Base-by-base conservation (phyloP, 1,140 invertebrate genomes). In the Gonatopus flavifemur region DNA sequence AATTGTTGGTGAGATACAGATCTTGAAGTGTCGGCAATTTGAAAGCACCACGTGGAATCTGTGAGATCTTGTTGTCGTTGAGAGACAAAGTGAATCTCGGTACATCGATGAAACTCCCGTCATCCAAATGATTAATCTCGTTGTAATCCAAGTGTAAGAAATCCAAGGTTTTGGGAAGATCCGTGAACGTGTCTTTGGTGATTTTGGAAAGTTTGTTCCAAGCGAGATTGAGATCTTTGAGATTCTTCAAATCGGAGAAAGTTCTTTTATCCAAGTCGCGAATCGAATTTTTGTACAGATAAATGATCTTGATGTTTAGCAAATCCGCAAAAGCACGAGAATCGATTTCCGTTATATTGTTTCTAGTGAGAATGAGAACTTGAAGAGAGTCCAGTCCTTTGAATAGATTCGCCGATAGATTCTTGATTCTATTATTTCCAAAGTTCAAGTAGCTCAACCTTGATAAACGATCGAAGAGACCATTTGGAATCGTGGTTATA, bases 121-220 rank as follows among this genome's bases (percentile, higher is more conserved):
- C 18, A 6, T 66, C 55, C 3, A 69, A 24, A 8, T 13, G 19
- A 2, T 56, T 42, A 13, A 69, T 66, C 20, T 65, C 46, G 22
- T 69, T 69, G 18, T 49, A 49, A 28, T 64, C 52, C 3, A 68
- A 19, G 18, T 59, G 28, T n/a, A 69, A 39, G 3, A 35, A 55
- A 4, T 55, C 33, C 9, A 67, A n/a, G 12, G 38, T 52, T 8
- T 38, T 39, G 1, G 62, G 62, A 5, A 70, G 35, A 43, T 47
- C 52, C 0, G 42, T 12, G 10, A 67, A 67, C 1, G 50, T 44
- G 3, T 56, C 32, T 1, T 39, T 33, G 0, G 40, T 42, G 24
- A 68, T 58, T 3, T 38, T 60, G 0, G 13, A 20, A 1, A 67
- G 8, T 13, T 57, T 59, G 38, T 70, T 70, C 35, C 51, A 48